A percentile compares a stretch with the other conserved stretches of the same genome.
Conservation (phyloP, 2,888 invertebrate species). For the Parasteatoda lunata region DNA sequence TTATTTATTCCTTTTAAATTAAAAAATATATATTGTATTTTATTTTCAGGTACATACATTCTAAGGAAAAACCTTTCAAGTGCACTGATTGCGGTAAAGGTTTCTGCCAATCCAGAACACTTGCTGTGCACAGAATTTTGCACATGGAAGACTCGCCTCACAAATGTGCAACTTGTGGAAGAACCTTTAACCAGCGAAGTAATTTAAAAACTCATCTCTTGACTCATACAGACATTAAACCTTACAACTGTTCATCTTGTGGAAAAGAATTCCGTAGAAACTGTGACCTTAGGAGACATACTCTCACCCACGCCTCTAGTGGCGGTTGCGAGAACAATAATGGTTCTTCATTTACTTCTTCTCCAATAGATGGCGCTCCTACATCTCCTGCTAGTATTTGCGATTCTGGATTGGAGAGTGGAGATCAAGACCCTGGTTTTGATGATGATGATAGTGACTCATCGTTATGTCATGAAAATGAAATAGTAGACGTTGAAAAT, state of each 20-base stretch:
- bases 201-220: conserved; percentile 93
- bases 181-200: conserved; percentile 93
- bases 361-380: conserved; percentile 49
- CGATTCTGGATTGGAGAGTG: conserved; percentile 64
- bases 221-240: conserved; percentile 94
- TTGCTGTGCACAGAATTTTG: conserved; percentile 95
- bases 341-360: conserved; percentile 23
- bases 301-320: conserved; percentile 85
- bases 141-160: conserved; percentile 96
- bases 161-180: conserved; percentile 92
- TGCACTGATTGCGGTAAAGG: conserved; percentile 97
- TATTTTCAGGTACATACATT: conserved; percentile 92
- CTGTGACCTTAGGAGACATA: conserved; percentile 91
- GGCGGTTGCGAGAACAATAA: conserved; percentile 55
- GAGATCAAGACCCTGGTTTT: conserved; percentile 60
- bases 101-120: conserved; percentile 95
- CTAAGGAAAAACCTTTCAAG: conserved; percentile 98
- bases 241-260: conserved; percentile 90
- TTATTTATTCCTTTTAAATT: neutral
- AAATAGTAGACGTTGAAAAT: conserved; percentile 65
- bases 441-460: conserved; percentile 57
- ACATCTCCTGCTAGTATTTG: conserved; percentile 44
- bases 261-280: conserved; percentile 93
- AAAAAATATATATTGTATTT: conserved; percentile 66
- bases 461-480: conserved; percentile 34